Evolutionary conservation across 2,888 invertebrate genomes (phyloP).

Genomic region (Drosophila neotestacea): DNA sequence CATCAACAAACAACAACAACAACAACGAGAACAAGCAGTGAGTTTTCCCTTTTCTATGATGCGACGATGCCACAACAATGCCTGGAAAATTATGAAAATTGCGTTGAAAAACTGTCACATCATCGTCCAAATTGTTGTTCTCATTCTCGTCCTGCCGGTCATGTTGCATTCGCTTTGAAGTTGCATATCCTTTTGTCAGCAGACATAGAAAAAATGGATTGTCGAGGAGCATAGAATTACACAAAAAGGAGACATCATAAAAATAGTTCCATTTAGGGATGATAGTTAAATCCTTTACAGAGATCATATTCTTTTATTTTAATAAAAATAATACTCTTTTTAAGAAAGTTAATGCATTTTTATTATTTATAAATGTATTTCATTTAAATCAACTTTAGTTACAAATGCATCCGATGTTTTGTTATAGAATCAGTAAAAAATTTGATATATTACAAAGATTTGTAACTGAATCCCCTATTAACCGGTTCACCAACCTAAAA

Average conservation of each 20-base stretch:
- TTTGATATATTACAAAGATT: no score
- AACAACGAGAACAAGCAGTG: slow-evolving; percentile 32
- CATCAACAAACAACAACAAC: slow-evolving; percentile 48
- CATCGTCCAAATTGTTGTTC: slow-evolving; percentile 56
- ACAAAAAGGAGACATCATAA: slow-evolving; percentile 17
- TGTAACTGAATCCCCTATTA: no score
- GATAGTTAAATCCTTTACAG: not conserved
- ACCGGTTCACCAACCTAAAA: no score
- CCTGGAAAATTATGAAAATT: slow-evolving; percentile 60
- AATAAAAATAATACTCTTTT: no score
- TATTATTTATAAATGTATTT: no score
- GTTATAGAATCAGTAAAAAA: no score
- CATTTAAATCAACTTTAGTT: no score
- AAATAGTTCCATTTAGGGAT: slow-evolving; percentile 32
- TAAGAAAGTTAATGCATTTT: no score
- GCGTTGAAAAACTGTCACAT: slow-evolving; percentile 76
- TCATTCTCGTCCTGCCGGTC: slow-evolving; percentile 44
- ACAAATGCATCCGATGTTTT: no score
- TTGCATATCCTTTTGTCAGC: slow-evolving; percentile 55
- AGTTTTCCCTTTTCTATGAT: slow-evolving; percentile 7
- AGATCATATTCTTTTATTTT: not conserved
- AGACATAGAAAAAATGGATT: slow-evolving; percentile 11
- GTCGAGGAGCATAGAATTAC: slow-evolving; percentile 46
- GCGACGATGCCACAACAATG: slow-evolving; percentile 36
- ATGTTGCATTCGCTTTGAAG: slow-evolving; percentile 73